Conservation (phyloP, 2,113 vertebrate species). For the Indicator maculatus region DNA sequence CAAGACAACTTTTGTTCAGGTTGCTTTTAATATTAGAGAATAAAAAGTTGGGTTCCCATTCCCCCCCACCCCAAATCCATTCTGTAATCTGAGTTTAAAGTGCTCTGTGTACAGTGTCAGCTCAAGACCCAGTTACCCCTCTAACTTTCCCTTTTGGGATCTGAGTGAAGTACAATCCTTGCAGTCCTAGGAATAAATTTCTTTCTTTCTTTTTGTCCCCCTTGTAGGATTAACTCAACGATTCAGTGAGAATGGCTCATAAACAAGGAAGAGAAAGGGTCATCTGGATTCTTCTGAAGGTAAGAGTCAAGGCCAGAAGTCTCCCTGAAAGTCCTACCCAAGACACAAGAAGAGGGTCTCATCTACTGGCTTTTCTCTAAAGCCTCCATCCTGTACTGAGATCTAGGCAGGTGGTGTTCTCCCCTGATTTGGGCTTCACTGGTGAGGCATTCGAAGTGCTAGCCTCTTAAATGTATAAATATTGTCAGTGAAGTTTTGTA, state of each 20-base stretch:
- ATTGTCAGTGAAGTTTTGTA: not conserved
- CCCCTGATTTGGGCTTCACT: not conserved
- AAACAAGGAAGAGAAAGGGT: not conserved
- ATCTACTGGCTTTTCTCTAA: not conserved
- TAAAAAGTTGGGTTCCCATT: not conserved
- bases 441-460: not conserved
- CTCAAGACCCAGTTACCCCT: not conserved
- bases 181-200: not conserved
- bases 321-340: not conserved
- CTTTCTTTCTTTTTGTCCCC: rapidly evolving
- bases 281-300: not conserved
- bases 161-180: not conserved
- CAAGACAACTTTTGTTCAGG: not conserved
- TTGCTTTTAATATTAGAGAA: not conserved
- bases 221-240: not conserved
- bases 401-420: not conserved
- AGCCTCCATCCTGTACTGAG: not conserved
- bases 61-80: not conserved
- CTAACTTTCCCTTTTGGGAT: not conserved
- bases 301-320: not conserved
- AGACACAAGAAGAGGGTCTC: not conserved
- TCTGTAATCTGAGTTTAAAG: not conserved
- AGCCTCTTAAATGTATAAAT: rapidly evolving
- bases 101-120: not conserved
- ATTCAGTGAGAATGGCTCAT: conserved; percentile 6